Evolutionary conservation across 2,888 invertebrate species (phyloP).

Genomic region (Phyllotreta cruciferae): DNA sequence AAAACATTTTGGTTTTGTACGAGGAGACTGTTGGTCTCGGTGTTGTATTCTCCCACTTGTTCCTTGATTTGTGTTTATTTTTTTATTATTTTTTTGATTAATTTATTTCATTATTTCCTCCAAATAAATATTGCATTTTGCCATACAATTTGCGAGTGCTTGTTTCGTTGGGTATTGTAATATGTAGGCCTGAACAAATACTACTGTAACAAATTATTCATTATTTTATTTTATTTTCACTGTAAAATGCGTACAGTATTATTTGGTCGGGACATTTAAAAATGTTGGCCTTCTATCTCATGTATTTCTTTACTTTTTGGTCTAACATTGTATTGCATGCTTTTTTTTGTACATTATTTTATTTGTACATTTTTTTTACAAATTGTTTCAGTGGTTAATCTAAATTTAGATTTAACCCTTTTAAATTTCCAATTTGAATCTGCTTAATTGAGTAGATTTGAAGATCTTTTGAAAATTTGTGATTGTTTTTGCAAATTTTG

Average conservation of each 20-base stretch:
- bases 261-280: slow-evolving; percentile 46
- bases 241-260: slow-evolving; percentile 38
- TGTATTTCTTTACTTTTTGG: slow-evolving; percentile 58
- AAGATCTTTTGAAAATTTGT: slow-evolving; percentile 28
- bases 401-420: slow-evolving; percentile 44
- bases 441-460: slow-evolving; percentile 24
- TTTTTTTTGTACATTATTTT: slow-evolving; percentile 47
- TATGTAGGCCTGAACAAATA: slow-evolving; percentile 44
- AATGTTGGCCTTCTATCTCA: slow-evolving; percentile 63
- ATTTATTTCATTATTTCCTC: slow-evolving; percentile 42
- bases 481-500: slow-evolving; percentile 23
- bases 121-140: slow-evolving; percentile 51
- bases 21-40: slow-evolving; percentile 58
- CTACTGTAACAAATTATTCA: slow-evolving; percentile 40
- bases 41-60: slow-evolving; percentile 52
- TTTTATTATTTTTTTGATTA: slow-evolving; percentile 45
- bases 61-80: not conserved
- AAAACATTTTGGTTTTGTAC: slow-evolving; percentile 55
- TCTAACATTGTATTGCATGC: slow-evolving; percentile 60
- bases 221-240: not conserved
- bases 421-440: slow-evolving; percentile 30
- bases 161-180: slow-evolving; percentile 53
- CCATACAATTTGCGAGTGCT: slow-evolving; percentile 54
- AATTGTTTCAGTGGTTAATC: slow-evolving; percentile 39
- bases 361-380: slow-evolving; percentile 43